A percentile compares a stretch with the other conserved stretches of the same genome.
These are phyloP conservation scores for Pipistrellus kuhlii DNA, from an alignment of 2,797 vertebrate genomes.

Conservation along the genomic window DNA sequence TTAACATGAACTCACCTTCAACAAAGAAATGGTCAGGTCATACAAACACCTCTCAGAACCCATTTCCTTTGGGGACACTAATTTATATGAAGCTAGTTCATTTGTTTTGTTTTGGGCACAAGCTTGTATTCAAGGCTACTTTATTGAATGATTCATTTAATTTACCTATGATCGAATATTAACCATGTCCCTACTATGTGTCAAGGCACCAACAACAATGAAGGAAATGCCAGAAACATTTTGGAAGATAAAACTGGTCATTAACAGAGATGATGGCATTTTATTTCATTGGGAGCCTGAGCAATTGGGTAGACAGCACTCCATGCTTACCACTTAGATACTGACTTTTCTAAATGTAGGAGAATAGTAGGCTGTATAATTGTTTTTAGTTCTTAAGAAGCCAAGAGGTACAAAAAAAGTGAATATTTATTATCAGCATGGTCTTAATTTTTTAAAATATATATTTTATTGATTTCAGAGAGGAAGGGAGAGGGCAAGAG, in stretches of 20 bases:
- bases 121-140: constrained; percentile 14
- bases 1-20: not conserved
- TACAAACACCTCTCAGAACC: not conserved
- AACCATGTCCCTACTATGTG: not conserved
- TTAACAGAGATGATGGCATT: not conserved
- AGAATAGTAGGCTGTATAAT: too few species aligned
- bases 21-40: not conserved
- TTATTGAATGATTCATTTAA: constrained; percentile 21
- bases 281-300: not conserved
- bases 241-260: not conserved
- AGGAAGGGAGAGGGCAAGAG: too few species aligned
- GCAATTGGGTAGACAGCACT: not conserved
- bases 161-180: not conserved
- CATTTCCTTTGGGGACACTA: not conserved
- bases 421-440: not conserved
- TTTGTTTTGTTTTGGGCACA: not conserved
- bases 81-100: not conserved
- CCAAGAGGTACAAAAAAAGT: not conserved
- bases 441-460: not conserved
- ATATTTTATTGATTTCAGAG: too few species aligned
- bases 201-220: not conserved
- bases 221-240: not conserved
- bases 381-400: constrained; percentile 21
- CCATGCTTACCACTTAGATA: not conserved
- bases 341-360: too few species aligned